A percentile compares a stretch with the other conserved stretches of the same genome.
Conservation (phyloP, 2,888 invertebrate species). For the Trissonchulus latispiculum region DNA sequence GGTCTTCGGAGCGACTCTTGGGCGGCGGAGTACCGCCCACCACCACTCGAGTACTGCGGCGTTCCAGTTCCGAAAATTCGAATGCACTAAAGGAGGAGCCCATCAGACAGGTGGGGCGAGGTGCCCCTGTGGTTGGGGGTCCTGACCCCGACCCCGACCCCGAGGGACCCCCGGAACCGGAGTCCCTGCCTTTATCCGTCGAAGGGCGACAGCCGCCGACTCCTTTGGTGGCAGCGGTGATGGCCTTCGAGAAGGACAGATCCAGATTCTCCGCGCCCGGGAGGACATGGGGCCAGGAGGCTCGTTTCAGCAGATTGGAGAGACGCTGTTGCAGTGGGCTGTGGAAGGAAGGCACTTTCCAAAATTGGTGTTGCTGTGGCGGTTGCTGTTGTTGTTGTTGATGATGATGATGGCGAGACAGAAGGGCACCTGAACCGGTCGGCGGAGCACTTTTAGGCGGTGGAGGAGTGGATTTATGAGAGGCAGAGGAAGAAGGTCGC, state of each 20-base stretch:
- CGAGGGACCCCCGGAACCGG: neutral
- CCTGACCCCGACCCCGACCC: neutral
- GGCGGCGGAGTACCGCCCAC: neutral
- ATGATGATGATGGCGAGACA: too few relatives aligned
- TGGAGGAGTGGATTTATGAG: too few relatives aligned
- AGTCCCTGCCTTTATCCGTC: neutral
- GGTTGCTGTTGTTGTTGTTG: too few relatives aligned
- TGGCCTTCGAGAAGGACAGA: neutral
- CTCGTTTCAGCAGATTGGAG: neutral
- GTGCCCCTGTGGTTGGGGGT: neutral
- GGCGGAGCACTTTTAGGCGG: too few relatives aligned
- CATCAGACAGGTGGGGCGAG: neutral
- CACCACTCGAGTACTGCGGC: neutral
- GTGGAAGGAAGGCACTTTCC: too few relatives aligned
- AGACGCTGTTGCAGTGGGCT: too few relatives aligned
- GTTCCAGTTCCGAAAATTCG: neutral
- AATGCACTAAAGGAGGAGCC: neutral
- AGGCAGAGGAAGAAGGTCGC: too few relatives aligned
- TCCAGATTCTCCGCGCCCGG: neutral
- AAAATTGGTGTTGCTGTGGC: too few relatives aligned
- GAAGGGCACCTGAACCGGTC: too few relatives aligned
- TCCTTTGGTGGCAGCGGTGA: neutral
- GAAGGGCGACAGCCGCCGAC: neutral
- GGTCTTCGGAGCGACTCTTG: constrained; percentile 20
- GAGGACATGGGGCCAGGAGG: constrained; percentile 4